Evolutionary conservation across 2,888 invertebrate species (phyloP), one percentile per base, ranked within the genome.

Genomic region (Cremastinae sp.): DNA sequence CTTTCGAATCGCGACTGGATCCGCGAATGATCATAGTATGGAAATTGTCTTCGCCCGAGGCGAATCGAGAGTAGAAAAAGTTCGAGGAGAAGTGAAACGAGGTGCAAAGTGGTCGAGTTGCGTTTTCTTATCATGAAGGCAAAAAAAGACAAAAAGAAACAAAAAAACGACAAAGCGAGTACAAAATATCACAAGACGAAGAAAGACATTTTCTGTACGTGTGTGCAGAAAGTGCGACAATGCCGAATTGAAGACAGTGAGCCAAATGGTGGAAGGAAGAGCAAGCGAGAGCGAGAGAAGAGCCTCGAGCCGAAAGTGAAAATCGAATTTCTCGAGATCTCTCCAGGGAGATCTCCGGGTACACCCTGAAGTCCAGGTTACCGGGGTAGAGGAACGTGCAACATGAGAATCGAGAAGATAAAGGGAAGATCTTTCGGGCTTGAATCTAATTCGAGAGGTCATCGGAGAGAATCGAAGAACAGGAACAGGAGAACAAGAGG

Each of bases 241-340:
- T 22, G 58, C 64, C 69, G 73, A 76, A 76, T 76, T 69, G 59
- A 51, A 64, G 73, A 76, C 69, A 65, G 58, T 45, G 45, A 59
- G 53, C 53, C 68, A 59, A 76, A 76, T 58, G 64, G 56, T 68
- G 41, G 41, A n/a, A 28, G 41, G 56, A 49, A 58, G 69, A 56
- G 58, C 43, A 62, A 69, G 56, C 69, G 64, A 68, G 62, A 68
- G 70, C 64, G 51, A 12, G 28, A 64, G 43, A n/a, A n/a, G 49
- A 53, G 22, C 53, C 28, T 58, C 41, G 53, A 51, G 43, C 28
- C 69, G 10, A 61, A 5, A 70, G 76, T 76, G 72, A 73, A 74
- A 79, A 79, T 77, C 77, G 74, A 75, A 77, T 79, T 79, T 69
- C 47, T 64, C 28, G 43, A 72, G 79, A 72, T 79, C 72, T 72